Conservation (phyloP, 2,113 vertebrate genomes). For the Odontesthes bonariensis region DNA sequence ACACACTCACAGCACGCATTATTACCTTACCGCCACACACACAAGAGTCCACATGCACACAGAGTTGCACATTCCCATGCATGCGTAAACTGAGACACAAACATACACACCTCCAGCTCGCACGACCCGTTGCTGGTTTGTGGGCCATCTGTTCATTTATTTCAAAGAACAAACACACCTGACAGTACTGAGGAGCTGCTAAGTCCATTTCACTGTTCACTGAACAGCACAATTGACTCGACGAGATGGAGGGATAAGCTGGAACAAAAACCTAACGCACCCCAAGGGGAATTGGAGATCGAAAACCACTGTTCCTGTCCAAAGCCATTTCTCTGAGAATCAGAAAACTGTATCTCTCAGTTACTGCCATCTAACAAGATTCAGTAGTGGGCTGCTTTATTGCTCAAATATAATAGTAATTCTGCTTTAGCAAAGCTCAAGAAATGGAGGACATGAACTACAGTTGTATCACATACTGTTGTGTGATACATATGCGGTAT, state of each 20-base stretch:
- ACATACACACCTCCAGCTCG: conserved; percentile 35
- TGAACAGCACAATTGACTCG: conserved; percentile 81
- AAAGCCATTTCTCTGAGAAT: conserved; percentile 76
- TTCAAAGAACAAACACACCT: conserved; percentile 81
- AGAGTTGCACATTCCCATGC: conserved; percentile 23
- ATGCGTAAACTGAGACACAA: conserved; percentile 18
- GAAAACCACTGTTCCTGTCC: conserved; percentile 77
- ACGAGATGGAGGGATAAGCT: conserved; percentile 81
- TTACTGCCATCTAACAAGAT: conserved; percentile 64
- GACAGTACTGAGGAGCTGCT: conserved; percentile 79
- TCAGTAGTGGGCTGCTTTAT: conserved; percentile 40
- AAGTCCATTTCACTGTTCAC: conserved; percentile 84
- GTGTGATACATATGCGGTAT: not conserved
- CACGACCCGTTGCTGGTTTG: conserved; percentile 61
- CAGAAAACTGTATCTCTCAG: conserved; percentile 72
- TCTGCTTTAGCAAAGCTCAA: conserved; percentile 30
- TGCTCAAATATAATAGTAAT: conserved; percentile 51
- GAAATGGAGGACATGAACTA: conserved; percentile 32
- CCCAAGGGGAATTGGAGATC: conserved; percentile 68
- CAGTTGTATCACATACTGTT: conserved; percentile 4
- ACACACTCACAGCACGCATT: conserved; percentile 16
- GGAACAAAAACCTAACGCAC: conserved; percentile 80
- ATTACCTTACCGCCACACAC: not conserved
- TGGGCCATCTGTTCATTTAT: conserved; percentile 82
- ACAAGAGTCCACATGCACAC: not conserved